These are phyloP conservation scores for Oreochromis niloticus DNA, from an alignment of 2,113 vertebrate genomes.

Conservation along the genomic window DNA sequence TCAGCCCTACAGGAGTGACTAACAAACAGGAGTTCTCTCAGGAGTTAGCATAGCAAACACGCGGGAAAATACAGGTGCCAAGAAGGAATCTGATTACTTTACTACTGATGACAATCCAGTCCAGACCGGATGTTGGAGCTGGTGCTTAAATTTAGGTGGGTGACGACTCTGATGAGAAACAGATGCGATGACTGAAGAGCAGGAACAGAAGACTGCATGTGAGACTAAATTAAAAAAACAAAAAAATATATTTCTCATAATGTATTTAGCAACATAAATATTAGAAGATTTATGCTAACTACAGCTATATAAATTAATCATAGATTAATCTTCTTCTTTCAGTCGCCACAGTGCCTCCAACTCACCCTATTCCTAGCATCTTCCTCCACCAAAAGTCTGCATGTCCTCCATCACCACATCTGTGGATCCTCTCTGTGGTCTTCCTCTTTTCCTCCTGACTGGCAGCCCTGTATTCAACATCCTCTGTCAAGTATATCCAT, in stretches of 20 bases:
- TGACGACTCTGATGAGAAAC: neutral
- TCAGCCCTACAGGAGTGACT: neutral
- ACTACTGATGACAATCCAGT: neutral
- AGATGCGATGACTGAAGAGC: fast-evolving
- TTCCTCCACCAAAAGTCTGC: neutral
- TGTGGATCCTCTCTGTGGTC: neutral
- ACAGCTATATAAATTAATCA: neutral
- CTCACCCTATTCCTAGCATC: neutral
- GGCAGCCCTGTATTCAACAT: neutral
- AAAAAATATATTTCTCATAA: neutral
- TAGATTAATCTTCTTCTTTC: neutral
- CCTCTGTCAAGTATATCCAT: neutral
- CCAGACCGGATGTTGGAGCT: neutral
- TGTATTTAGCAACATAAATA: neutral
- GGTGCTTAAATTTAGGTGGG: neutral
- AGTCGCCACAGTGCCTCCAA: neutral
- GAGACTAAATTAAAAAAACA: neutral
- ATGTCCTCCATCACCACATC: neutral
- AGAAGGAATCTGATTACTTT: neutral
- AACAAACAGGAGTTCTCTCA: neutral
- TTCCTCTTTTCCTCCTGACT: neutral
- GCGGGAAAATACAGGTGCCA: neutral
- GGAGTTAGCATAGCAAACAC: neutral
- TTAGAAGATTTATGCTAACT: neutral
- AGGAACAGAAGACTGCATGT: neutral